A percentile compares a stretch with the other conserved stretches of the same genome.
Conservation (phyloP, 1,140 invertebrate species). For the Drosophila nigrodunni region DNA sequence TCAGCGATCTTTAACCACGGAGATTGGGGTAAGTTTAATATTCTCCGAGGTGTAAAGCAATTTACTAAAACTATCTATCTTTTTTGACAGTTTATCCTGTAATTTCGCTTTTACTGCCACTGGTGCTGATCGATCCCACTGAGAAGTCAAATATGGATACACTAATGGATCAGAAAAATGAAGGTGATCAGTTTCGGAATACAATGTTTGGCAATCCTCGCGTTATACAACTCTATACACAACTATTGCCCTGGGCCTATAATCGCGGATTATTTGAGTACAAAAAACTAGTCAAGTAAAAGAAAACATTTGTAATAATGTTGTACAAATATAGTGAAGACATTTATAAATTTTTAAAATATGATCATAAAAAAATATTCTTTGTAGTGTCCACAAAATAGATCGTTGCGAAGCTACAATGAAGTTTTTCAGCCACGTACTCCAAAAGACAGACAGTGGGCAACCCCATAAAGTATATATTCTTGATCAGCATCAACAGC, state of each 20-base stretch:
- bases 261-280: constrained; percentile 65
- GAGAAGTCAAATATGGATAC: constrained; percentile 67
- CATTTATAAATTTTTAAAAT: not conserved
- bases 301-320: not conserved
- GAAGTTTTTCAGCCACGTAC: too few species aligned
- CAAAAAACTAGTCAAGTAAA: not conserved
- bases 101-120: constrained; percentile 49
- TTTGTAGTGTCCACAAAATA: too few species aligned
- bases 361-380: not conserved
- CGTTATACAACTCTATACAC: constrained; percentile 45
- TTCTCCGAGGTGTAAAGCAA: not conserved
- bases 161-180: constrained; percentile 46
- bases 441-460: too few species aligned
- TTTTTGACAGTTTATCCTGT: constrained; percentile 50
- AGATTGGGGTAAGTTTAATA: constrained; percentile 64
- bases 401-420: too few species aligned
- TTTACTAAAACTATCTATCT: not conserved
- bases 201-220: constrained; percentile 46
- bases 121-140: constrained; percentile 53
- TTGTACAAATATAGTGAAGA: not conserved
- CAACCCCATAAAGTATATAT: too few species aligned
- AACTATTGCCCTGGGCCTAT: constrained; percentile 68
- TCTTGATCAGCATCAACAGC: too few species aligned
- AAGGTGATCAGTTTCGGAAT: constrained; percentile 55
- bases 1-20: constrained; percentile 45